Conservation (phyloP, 2,888 invertebrate genomes). For the Cistogaster globosa region DNA sequence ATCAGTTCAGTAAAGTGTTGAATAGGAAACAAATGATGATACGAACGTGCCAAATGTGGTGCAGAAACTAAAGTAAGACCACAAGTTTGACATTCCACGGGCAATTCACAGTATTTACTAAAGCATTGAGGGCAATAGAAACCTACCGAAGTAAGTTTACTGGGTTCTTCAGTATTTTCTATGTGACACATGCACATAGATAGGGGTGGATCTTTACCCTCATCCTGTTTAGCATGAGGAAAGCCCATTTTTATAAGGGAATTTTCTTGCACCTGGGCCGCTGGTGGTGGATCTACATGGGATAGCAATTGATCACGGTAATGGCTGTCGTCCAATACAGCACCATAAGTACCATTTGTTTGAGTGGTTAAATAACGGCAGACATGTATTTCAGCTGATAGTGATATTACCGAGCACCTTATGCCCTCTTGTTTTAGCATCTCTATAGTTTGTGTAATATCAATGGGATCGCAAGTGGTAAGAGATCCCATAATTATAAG, state of each 20-base stretch:
- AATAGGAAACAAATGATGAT: conserved; percentile 98
- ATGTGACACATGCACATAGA: conserved; percentile 97
- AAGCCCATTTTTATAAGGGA: conserved; percentile 98
- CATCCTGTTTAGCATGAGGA: conserved; percentile 89
- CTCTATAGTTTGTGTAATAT: conserved; percentile 92
- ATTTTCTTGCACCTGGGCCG: conserved; percentile 89
- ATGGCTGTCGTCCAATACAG: conserved; percentile 93
- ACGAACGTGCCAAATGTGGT: conserved; percentile 98
- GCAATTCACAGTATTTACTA: conserved; percentile 98
- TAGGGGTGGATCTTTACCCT: conserved; percentile 87
- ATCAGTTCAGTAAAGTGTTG: conserved; percentile 90
- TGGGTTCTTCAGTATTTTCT: conserved; percentile 88
- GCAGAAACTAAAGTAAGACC: conserved; percentile 98
- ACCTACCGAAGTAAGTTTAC: conserved; percentile 89
- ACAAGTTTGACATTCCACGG: conserved; percentile 98
- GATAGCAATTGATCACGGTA: conserved; percentile 87
- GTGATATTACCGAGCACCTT: conserved; percentile 96
- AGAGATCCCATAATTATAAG: conserved; percentile 95
- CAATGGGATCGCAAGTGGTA: conserved; percentile 98
- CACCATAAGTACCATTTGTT: conserved; percentile 94
- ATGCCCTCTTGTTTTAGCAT: conserved; percentile 91
- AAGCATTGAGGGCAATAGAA: conserved; percentile 97
- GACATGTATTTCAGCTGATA: conserved; percentile 97
- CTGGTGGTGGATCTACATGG: conserved; percentile 88
- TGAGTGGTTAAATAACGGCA: conserved; percentile 93